Evolutionary conservation across 2,888 invertebrate species (phyloP).

Genomic region (Rhamnusium bicolor): DNA sequence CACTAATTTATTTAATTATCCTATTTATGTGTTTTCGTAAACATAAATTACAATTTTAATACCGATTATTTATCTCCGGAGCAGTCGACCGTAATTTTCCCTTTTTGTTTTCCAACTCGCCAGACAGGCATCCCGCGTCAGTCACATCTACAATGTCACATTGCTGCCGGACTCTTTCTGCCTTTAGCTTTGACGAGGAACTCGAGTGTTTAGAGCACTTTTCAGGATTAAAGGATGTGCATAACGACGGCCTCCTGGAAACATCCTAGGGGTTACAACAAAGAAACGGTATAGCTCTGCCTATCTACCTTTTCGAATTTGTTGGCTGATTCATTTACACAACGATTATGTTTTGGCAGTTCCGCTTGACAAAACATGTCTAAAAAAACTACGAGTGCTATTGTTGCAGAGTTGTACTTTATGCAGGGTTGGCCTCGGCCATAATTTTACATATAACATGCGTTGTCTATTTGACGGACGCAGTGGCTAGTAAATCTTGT

Average conservation of each 20-base stretch:
- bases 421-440: background rate
- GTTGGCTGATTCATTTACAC: background rate
- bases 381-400: background rate
- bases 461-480: no score
- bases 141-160: background rate
- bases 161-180: background rate
- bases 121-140: background rate
- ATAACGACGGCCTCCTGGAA: slow-evolving; percentile 3
- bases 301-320: background rate
- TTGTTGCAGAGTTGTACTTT: background rate
- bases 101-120: slow-evolving; percentile 3
- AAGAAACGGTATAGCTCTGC: background rate
- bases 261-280: background rate
- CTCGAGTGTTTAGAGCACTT: slow-evolving; percentile 2
- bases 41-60: slow-evolving; percentile 10
- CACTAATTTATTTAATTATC: background rate
- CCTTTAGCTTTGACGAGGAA: background rate
- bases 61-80: background rate
- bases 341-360: background rate
- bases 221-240: slow-evolving; percentile 7
- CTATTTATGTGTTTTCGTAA: background rate
- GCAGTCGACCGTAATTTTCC: slow-evolving; percentile 7
- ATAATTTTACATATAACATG: background rate
- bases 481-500: no score
- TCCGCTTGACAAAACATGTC: background rate